Conservation (phyloP, 2,797 vertebrate genomes). For the Sebastes variabilis region DNA sequence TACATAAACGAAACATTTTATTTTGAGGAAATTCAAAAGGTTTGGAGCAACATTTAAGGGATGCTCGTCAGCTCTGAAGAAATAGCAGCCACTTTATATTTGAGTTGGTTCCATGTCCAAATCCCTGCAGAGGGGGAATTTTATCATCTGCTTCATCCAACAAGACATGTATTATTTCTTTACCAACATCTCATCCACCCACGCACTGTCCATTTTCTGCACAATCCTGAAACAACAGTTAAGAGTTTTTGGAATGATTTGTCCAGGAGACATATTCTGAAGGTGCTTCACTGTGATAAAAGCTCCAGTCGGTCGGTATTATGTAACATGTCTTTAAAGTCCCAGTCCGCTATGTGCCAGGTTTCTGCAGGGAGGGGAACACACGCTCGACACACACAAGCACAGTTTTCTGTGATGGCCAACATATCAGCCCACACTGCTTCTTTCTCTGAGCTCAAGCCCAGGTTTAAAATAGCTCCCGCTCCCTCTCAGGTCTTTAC, state of each 20-base stretch:
- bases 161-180: background rate
- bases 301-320: conserved; percentile 37
- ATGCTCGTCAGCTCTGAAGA: background rate
- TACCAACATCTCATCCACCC: background rate
- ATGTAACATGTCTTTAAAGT: conserved; percentile 60
- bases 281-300: conserved; percentile 14
- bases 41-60: background rate
- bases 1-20: background rate
- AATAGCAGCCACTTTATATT: background rate
- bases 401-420: conserved; percentile 53
- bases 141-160: background rate
- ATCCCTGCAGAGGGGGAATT: background rate
- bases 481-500: conserved; percentile 61
- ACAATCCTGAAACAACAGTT: background rate
- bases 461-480: conserved; percentile 69
- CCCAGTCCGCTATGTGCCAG: conserved; percentile 40
- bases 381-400: conserved; percentile 18
- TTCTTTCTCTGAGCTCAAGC: conserved; percentile 60
- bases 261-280: conserved; percentile 16
- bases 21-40: background rate
- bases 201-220: background rate
- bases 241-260: background rate
- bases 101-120: background rate
- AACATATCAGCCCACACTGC: conserved; percentile 68
- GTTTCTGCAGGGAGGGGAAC: conserved; percentile 42